These are phyloP conservation scores for Lasioglossum morio DNA, from an alignment of 2,888 invertebrate genomes.

Conservation along the genomic window DNA sequence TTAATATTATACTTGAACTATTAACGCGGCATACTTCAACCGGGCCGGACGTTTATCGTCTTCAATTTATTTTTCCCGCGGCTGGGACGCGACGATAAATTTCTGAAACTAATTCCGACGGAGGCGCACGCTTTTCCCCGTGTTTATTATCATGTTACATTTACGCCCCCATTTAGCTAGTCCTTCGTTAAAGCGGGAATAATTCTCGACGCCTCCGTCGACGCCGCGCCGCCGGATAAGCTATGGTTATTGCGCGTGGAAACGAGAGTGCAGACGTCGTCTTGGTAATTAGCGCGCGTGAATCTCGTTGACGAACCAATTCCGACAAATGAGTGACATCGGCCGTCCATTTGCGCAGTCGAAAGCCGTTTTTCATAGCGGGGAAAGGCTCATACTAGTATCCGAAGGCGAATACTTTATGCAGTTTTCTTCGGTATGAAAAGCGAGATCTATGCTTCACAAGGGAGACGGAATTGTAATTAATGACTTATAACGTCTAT, in stretches of 20 bases:
- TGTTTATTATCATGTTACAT: slow-evolving; percentile 28
- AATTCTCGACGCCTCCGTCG: neutral
- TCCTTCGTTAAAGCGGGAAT: neutral
- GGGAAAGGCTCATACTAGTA: neutral
- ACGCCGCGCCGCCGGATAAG: neutral
- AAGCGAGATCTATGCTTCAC: neutral
- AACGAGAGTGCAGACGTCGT: neutral
- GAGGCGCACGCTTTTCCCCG: slow-evolving; percentile 18
- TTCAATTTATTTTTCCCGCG: slow-evolving; percentile 41
- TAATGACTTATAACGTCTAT: neutral
- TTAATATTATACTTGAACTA: slow-evolving; percentile 53
- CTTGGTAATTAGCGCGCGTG: neutral
- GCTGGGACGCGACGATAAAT: slow-evolving; percentile 39
- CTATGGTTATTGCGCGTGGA: neutral
- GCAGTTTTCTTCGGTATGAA: neutral
- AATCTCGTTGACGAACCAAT: neutral
- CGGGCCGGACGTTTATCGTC: slow-evolving; percentile 37
- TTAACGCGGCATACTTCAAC: slow-evolving; percentile 36
- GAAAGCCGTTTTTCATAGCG: neutral
- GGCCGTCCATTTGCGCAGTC: neutral
- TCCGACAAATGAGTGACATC: neutral
- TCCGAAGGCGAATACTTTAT: neutral
- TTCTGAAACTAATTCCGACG: slow-evolving; percentile 29
- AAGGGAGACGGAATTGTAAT: neutral
- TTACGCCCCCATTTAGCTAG: neutral